phyloP scores from a whole-genome alignment of 2,113 vertebrate genomes.

The Felis catus region F.catus_Fca126_mat1.0 CM031412.1:85209001-85209500 shows the following conservation, averaged over 20 bases:
- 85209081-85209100: neutral
- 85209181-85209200: neutral
- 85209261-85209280: neutral
- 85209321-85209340: neutral
- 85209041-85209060: neutral
- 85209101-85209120: neutral
- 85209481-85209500: neutral
- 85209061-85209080: neutral
- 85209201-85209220: neutral
- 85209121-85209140: neutral
- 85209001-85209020: neutral
- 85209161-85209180: neutral
- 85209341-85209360: neutral
- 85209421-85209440: neutral
- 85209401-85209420: neutral
- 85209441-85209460: neutral
- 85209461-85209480: neutral
- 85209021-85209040: neutral
- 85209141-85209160: neutral
- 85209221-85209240: neutral
- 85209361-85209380: neutral
- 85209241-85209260: neutral
- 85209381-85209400: neutral
- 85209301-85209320: neutral
- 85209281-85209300: neutral